Base-by-base conservation (phyloP, 1,140 invertebrate species). In the Anastrepha obliqua region DNA sequence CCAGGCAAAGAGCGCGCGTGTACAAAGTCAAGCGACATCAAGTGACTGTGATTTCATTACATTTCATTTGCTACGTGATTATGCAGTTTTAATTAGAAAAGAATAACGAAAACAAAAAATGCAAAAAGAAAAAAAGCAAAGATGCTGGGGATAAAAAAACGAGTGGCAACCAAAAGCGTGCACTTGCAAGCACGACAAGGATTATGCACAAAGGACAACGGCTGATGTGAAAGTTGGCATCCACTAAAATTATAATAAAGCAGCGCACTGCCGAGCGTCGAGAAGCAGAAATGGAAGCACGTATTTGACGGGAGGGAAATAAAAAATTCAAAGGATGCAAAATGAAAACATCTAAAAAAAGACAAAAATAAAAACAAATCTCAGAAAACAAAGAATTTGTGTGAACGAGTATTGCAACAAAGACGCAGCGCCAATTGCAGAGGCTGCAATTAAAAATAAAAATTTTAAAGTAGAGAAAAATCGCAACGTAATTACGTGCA, bases 51-150 rank as follows among this genome's bases (percentile, higher is more conserved):
- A 87, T 87, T 87, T 67, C 86, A 87, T 87, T 87, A 87, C 86
- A 67, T 87, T 87, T 67, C 86, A 87, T 87, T 87, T 87, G 86
- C 44, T 87, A 87, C 86, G 62, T 87, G 86, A 87, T 87, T 87
- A 87, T 87, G 86, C 86, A 87, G 86, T 64, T 87, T 87, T 87
- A 87, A 87, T 87, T 87, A 87, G 86, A 87, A 67, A 87, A 64
- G 86, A 87, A 87, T 87, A 87, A 87, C 42, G 86, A 67, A 55
- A 29, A 29, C 11, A n/a, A 65, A 87, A 67, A 87, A 87, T 62
- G 15, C 59, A 86, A 39, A 9, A 86, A 2, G 15, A 42, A 60
- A 20, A 44, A 42, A 60, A 20, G 15, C 17, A 15, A 59, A 62
- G 85, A 86, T 59, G 29, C 51, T n/a, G 29, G 2, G 47, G 47